A percentile compares a stretch with the other conserved stretches of the same genome.
These are phyloP conservation scores for Sciaenops ocellatus DNA, from an alignment of 2,797 vertebrate genomes.

Conservation along the genomic window DNA sequence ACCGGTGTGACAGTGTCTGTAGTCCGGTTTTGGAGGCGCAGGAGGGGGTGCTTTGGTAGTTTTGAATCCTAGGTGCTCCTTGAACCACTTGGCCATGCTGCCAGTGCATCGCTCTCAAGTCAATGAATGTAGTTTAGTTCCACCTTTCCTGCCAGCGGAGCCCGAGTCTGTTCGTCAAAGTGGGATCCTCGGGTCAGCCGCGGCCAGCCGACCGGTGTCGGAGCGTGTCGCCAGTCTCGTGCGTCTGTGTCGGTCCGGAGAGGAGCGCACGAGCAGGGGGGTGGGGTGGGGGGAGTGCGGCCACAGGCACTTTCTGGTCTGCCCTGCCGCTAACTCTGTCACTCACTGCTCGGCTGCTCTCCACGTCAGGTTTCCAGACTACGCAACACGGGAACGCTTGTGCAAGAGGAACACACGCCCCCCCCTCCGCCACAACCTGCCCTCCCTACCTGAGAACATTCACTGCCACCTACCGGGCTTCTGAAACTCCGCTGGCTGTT, in stretches of 20 bases:
- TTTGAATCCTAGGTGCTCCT: conserved; percentile 97
- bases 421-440: conserved; percentile 54
- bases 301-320: conserved; percentile 72
- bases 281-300: conserved; percentile 28
- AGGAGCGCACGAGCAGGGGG: conserved; percentile 32
- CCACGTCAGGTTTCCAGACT: conserved; percentile 74
- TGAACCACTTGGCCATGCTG: conserved; percentile 97
- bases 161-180: conserved; percentile 52
- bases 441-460: conserved; percentile 77
- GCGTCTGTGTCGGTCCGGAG: conserved; percentile 38
- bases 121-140: conserved; percentile 73
- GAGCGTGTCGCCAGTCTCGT: conserved; percentile 64
- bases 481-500: conserved; percentile 27
- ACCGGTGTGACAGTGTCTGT: conserved; percentile 87
- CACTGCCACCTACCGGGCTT: conserved; percentile 86
- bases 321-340: conserved; percentile 72
- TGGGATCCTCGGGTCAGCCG: conserved; percentile 63
- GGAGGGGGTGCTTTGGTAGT: conserved; percentile 92
- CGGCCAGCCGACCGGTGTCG: conserved; percentile 50
- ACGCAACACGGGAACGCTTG: conserved; percentile 78
- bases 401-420: conserved; percentile 69
- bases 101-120: conserved; percentile 91
- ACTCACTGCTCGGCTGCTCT: conserved; percentile 47
- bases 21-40: conserved; percentile 94
- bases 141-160: conserved; percentile 71